Evolutionary conservation across 2,797 vertebrate genomes (phyloP).

Genomic region (Heteromormyrus szaboi): DNA sequence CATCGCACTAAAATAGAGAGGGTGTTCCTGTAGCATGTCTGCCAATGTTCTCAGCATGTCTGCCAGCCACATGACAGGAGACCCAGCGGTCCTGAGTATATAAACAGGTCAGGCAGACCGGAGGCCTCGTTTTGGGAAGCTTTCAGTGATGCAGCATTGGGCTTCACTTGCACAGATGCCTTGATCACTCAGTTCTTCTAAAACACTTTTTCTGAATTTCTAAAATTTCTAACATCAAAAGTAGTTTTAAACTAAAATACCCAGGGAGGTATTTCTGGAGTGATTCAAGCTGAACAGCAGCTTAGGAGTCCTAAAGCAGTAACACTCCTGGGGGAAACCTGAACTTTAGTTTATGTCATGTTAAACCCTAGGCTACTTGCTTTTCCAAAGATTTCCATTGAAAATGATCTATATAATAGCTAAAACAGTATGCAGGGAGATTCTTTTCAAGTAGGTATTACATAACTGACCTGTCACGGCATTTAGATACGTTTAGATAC

Average conservation of each 20-base stretch:
- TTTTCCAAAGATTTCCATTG: neutral
- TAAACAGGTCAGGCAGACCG: neutral
- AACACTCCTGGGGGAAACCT: neutral
- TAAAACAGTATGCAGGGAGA: neutral
- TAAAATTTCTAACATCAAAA: neutral
- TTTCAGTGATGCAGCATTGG: neutral
- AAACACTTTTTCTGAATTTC: neutral
- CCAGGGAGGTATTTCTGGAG: neutral
- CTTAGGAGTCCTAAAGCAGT: neutral
- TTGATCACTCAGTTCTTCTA: neutral
- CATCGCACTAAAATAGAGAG: neutral
- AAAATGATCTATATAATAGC: neutral
- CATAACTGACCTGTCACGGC: neutral
- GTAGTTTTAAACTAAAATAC: neutral
- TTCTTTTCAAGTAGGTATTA: neutral
- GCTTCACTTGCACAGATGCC: neutral
- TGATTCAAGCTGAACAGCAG: neutral
- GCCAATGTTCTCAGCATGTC: neutral
- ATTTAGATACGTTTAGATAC: neutral
- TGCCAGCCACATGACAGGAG: neutral
- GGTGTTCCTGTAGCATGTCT: neutral
- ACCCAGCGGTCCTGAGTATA: neutral
- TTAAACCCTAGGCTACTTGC: neutral
- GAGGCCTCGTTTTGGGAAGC: neutral
- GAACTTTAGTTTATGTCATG: neutral